Evolutionary conservation across 2,113 vertebrate genomes (phyloP), one percentile per base, ranked within the genome.

Genomic region (Cathartes aura): DNA sequence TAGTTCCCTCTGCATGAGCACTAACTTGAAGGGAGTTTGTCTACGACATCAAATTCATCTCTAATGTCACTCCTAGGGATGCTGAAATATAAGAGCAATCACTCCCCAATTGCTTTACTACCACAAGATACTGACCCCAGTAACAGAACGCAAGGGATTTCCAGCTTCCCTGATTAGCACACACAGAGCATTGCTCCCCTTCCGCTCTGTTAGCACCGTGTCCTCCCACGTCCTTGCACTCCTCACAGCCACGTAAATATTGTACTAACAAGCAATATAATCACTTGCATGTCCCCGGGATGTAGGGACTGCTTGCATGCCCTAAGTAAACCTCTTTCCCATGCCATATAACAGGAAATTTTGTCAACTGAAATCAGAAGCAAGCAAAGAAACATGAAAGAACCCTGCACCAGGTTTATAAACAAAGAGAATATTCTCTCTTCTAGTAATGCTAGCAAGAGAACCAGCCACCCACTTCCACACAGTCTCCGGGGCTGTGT

Each of bases 401-500:
- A 71, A 47, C 3, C 1, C 21, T 47, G 13, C 4, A 74, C 5
- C 13, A 27, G 12, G 4, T 52, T 82, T 72, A 38, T 40, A 85
- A 74, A 27, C 30, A 76, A 40, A 89, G 34, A 21, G 5, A 78
- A 34, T 34, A 27, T 48, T 88, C 38, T 80, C 9, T 62, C 36
- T 83, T 64, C 48, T 50, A 0, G 38, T 67, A 56, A 74, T 62
- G 48, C 3, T 29, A 56, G 13, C 29, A 73, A 60, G 14, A 68
- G 8, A 93, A 56, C 5, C 23, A 47, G 30, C 5, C 3, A 0
- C 6, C 8, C 27, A 21, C 7, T 58, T 45, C 40, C 36, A 56
- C 3, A 0, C 8, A 22, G 32, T 45, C 29, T 42, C 32, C 5
- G 3, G 26, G 5, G 9, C n/a, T n/a, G 13, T 52, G 30, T 12